Evolutionary conservation across 2,888 invertebrate species (phyloP).

Genomic region (Drosophila paranaensis): DNA sequence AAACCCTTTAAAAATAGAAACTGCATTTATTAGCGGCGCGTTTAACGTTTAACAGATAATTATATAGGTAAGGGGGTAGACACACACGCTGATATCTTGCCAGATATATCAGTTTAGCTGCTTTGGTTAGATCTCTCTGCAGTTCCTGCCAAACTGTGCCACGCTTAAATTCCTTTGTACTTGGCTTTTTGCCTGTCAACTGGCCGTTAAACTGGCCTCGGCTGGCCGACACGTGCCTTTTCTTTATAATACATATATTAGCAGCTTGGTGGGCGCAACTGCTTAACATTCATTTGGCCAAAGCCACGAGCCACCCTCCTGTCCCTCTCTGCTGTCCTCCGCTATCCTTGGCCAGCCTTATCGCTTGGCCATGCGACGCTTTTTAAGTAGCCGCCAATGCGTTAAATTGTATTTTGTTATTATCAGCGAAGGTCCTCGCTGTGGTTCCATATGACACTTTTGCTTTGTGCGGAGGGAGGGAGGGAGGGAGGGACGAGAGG

Average conservation of each 20-base stretch:
- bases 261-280: slow-evolving; percentile 45
- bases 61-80: too few relatives aligned
- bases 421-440: slow-evolving; percentile 59
- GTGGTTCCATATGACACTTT: slow-evolving; percentile 70
- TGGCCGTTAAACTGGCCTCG: slow-evolving; percentile 61
- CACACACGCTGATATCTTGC: neutral
- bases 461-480: neutral
- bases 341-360: slow-evolving; percentile 50
- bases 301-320: slow-evolving; percentile 22
- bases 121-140: neutral
- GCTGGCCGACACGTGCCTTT: slow-evolving; percentile 49
- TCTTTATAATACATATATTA: slow-evolving; percentile 37
- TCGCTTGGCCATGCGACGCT: slow-evolving; percentile 76
- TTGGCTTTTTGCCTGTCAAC: slow-evolving; percentile 54
- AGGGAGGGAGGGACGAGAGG: neutral
- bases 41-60: slow-evolving; percentile 25
- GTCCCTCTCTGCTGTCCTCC: neutral
- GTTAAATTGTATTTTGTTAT: slow-evolving; percentile 76
- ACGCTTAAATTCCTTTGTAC: neutral
- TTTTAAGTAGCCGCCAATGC: slow-evolving; percentile 79
- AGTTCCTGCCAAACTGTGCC: slow-evolving; percentile 3
- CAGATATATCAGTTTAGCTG: slow-evolving; percentile 1
- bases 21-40: slow-evolving; percentile 30
- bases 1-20: slow-evolving; percentile 32
- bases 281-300: slow-evolving; percentile 77